A percentile compares a stretch with the other conserved stretches of the same genome.
These are phyloP conservation scores for Leptura quadrifasciata DNA, from an alignment of 2,888 invertebrate genomes.

Conservation along the genomic window DNA sequence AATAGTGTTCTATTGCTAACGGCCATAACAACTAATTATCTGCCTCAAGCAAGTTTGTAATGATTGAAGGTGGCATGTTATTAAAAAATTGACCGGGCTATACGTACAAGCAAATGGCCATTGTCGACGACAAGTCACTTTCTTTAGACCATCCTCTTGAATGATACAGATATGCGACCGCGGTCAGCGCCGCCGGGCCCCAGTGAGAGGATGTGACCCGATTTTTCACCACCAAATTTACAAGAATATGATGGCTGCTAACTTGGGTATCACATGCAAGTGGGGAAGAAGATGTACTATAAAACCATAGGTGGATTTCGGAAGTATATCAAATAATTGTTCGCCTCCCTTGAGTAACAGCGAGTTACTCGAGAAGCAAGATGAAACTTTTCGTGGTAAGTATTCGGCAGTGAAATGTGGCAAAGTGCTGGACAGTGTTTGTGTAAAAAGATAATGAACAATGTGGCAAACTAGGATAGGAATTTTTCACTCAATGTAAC, in stretches of 20 bases:
- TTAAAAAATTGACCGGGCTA: constrained; percentile 20
- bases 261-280: constrained; percentile 9
- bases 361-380: constrained; percentile 43
- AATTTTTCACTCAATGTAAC: background rate
- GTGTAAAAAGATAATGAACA: constrained; percentile 12
- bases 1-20: too few species aligned
- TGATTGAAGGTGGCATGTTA: background rate
- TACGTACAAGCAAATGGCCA: background rate
- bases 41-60: too few species aligned
- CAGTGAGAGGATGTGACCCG: constrained; percentile 57
- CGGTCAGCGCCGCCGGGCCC: constrained; percentile 42
- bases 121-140: constrained; percentile 32
- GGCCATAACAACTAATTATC: too few species aligned
- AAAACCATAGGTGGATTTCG: constrained; percentile 44
- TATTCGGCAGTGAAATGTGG: constrained; percentile 35
- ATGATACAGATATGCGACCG: constrained; percentile 53
- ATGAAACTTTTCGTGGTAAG: constrained; percentile 49
- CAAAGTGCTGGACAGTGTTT: constrained; percentile 35
- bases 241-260: constrained; percentile 40
- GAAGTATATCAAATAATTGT: constrained; percentile 44
- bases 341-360: constrained; percentile 47
- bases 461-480: background rate
- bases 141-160: constrained; percentile 39
- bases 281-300: constrained; percentile 43
- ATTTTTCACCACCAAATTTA: constrained; percentile 53